phyloP scores from a whole-genome alignment of 2,113 vertebrate species.

The Perca flavescens region DNA sequence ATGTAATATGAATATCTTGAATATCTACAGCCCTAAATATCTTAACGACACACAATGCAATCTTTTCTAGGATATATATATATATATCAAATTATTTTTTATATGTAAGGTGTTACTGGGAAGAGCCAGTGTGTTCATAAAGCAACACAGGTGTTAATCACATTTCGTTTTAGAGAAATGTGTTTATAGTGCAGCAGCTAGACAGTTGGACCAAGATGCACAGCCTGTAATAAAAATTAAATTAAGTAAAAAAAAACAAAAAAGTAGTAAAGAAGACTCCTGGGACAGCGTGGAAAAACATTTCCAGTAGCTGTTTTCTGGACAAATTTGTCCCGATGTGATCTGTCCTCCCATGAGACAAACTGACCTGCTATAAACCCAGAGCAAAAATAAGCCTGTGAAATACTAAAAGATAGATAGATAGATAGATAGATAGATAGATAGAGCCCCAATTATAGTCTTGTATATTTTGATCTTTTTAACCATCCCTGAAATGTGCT shows the following conservation, averaged over 20 bases:
- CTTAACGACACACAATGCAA: not conserved
- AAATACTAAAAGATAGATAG: constrained; percentile 18
- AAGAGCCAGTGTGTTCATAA: not conserved
- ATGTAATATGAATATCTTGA: not conserved
- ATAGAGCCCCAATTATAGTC: too few species aligned
- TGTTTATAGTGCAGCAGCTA: not conserved
- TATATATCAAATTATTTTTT: not conserved
- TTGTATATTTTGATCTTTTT: not conserved
- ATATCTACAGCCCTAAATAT: not conserved
- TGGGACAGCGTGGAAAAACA: constrained; percentile 45
- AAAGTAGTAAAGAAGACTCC: constrained; percentile 18
- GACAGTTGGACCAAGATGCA: not conserved
- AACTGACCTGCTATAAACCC: not conserved
- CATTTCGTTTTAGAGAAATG: not conserved
- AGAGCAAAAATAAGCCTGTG: constrained; percentile 24
- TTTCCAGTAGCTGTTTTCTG: constrained; percentile 64
- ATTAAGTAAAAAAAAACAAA: constrained; percentile 1
- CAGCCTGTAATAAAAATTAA: not conserved
- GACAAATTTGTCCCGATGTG: constrained; percentile 38
- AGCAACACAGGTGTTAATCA: not conserved
- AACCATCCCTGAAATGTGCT: not conserved
- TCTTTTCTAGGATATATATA: not conserved
- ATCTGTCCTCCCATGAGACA: constrained; percentile 29
- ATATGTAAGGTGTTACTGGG: not conserved
- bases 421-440: constrained; percentile 19